These are phyloP conservation scores for Abscondita cerata DNA, from an alignment of 2,888 invertebrate genomes.

Conservation along the genomic window DNA sequence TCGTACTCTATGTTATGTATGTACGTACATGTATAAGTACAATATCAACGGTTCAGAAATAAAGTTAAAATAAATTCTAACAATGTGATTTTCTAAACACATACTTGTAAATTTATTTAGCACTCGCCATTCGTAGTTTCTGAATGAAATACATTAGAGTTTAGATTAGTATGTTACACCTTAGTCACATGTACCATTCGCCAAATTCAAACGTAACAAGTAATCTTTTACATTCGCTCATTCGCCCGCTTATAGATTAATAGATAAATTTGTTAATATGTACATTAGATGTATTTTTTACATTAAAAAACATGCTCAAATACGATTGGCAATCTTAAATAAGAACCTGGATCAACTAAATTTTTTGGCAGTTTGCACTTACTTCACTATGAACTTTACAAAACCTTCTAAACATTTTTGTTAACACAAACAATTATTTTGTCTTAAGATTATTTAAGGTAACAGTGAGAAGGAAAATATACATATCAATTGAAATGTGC, in stretches of 20 bases:
- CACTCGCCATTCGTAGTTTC: conserved; percentile 28
- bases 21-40: conserved; percentile 32
- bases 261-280: conserved; percentile 30
- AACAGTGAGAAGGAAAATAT: conserved; percentile 29
- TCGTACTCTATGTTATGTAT: conserved; percentile 28
- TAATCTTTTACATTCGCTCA: conserved; percentile 19
- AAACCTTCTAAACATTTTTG: conserved; percentile 12
- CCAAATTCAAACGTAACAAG: conserved; percentile 22
- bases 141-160: conserved; percentile 25
- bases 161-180: conserved; percentile 13
- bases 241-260: conserved; percentile 21
- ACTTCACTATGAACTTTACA: conserved; percentile 22
- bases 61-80: conserved; percentile 25
- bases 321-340: conserved; percentile 27
- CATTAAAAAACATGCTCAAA: conserved; percentile 29
- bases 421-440: conserved; percentile 17
- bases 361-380: conserved; percentile 29
- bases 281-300: conserved; percentile 31
- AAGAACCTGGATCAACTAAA: conserved; percentile 20
- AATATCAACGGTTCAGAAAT: conserved; percentile 26
- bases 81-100: conserved; percentile 31
- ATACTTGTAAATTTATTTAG: conserved; percentile 32
- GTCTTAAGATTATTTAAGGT: conserved; percentile 19
- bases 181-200: conserved; percentile 25
- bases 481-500: conserved; percentile 22